Conservation (phyloP, 2,113 vertebrate species). For the Craseonycteris thonglongyai region DNA sequence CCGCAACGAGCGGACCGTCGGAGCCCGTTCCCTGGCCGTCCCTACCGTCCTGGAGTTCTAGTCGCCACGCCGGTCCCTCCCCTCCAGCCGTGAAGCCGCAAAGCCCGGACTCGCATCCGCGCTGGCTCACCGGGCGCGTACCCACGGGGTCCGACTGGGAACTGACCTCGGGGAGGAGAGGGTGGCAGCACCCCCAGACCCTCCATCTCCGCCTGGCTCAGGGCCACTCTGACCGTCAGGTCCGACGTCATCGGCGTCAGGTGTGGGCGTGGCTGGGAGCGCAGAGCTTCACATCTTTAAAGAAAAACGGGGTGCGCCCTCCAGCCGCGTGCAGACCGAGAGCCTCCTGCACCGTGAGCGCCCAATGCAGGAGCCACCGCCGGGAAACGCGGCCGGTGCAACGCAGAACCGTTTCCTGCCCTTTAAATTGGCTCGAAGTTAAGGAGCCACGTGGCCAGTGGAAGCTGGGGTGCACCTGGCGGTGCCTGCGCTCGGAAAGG, state of each 20-base stretch:
- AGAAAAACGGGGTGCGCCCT: background rate
- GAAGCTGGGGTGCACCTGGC: too few relatives aligned
- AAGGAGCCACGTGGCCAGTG: background rate
- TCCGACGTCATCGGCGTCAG: accelerated
- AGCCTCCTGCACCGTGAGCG: background rate
- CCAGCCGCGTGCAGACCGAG: accelerated
- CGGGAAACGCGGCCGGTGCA: accelerated
- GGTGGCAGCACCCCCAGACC: background rate
- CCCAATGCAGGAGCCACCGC: accelerated
- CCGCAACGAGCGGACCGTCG: accelerated
- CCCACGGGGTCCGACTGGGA: background rate
- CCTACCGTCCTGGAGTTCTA: background rate
- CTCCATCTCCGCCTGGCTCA: accelerated
- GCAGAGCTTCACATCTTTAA: background rate
- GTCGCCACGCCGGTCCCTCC: background rate
- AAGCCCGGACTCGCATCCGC: background rate
- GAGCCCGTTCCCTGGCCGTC: background rate
- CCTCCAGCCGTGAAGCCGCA: accelerated
- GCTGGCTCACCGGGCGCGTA: accelerated
- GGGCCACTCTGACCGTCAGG: background rate
- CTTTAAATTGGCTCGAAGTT: too few relatives aligned
- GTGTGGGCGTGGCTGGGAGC: background rate
- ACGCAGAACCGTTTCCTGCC: background rate
- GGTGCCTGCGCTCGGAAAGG: accelerated
- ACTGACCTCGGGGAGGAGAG: too few relatives aligned